Evolutionary conservation across 2,113 vertebrate genomes (phyloP).

Genomic region (Puffinus mauretanicus): DNA sequence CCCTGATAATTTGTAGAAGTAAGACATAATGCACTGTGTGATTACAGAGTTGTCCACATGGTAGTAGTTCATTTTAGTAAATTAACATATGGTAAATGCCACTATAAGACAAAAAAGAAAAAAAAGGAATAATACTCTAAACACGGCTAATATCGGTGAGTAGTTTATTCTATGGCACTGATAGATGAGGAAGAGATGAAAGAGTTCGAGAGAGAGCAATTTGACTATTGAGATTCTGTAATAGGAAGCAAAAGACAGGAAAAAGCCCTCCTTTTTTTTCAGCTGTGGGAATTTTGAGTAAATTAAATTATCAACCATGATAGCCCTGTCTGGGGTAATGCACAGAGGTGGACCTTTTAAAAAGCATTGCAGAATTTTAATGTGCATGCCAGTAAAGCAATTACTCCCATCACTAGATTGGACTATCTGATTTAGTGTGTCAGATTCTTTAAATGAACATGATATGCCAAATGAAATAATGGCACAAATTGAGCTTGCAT

Average conservation of each 20-base stretch:
- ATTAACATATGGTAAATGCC: neutral
- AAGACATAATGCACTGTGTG: neutral
- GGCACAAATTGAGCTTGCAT: constrained; percentile 50
- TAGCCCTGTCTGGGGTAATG: neutral
- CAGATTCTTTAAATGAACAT: constrained; percentile 10
- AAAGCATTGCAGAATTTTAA: neutral
- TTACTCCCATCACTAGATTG: neutral
- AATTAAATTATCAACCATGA: neutral
- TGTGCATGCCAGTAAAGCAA: neutral
- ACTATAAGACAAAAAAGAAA: neutral
- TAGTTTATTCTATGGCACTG: neutral
- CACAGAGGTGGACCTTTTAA: neutral
- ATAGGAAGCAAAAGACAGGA: neutral
- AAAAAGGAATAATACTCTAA: neutral
- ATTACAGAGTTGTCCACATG: neutral
- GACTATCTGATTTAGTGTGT: neutral
- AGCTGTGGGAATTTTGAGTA: neutral
- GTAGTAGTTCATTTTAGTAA: neutral
- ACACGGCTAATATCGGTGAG: neutral
- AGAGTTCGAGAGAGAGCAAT: neutral
- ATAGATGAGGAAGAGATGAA: neutral
- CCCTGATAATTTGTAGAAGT: neutral
- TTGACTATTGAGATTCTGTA: neutral
- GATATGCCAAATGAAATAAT: constrained; percentile 46
- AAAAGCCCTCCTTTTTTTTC: neutral